A percentile compares a stretch with the other conserved stretches of the same genome.
phyloP scores from a whole-genome alignment of 2,113 vertebrate species.

The Oriolus oriolus region DNA sequence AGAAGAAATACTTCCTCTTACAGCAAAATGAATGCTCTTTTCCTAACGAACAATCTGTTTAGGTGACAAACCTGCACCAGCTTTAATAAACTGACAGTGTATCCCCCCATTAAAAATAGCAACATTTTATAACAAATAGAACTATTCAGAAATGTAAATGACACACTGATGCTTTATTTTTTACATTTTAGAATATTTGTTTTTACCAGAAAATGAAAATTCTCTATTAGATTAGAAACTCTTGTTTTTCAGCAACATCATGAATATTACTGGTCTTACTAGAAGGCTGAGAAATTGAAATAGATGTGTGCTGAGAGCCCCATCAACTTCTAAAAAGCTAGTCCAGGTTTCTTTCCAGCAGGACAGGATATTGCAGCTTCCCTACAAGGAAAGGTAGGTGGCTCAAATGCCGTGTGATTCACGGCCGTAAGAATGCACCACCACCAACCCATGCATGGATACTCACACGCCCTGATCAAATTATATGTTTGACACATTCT shows the following conservation, averaged over 20 bases:
- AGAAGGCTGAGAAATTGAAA: neutral
- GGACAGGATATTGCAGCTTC: neutral
- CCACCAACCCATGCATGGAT: neutral
- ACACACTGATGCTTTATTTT: neutral
- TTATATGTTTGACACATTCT: conserved; percentile 42
- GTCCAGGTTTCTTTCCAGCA: neutral
- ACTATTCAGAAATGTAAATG: neutral
- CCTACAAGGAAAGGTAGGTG: neutral
- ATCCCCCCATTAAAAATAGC: neutral
- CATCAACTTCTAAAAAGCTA: neutral
- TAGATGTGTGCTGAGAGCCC: neutral
- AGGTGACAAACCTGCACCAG: neutral
- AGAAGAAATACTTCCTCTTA: neutral
- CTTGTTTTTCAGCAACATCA: neutral
- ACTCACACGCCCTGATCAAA: conserved; percentile 15
- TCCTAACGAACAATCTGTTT: neutral
- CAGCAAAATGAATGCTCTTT: neutral
- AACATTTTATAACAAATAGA: neutral
- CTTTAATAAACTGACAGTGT: neutral
- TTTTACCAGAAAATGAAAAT: neutral
- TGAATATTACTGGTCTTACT: neutral
- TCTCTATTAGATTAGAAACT: neutral
- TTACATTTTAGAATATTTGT: neutral
- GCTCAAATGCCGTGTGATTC: neutral
- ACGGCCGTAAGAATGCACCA: neutral